Evolutionary conservation across 2,888 invertebrate genomes (phyloP).

Genomic region (Parapristionchus giblindavisi): DNA sequence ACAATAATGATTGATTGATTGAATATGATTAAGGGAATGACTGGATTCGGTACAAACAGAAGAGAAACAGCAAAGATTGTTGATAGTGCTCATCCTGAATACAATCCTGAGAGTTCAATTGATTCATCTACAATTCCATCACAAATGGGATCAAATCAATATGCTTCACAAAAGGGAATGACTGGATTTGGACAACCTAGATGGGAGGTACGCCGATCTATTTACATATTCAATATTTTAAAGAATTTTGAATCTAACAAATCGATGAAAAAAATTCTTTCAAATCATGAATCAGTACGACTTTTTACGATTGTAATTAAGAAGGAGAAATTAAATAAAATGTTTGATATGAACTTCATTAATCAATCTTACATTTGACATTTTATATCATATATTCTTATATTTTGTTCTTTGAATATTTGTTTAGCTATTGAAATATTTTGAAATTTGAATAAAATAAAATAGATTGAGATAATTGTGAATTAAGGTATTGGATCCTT

Average conservation of each 20-base stretch:
- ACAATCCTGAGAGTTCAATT: slow-evolving; percentile 61
- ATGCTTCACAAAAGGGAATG: slow-evolving; percentile 69
- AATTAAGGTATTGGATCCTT: slow-evolving; percentile 59
- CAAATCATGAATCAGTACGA: too few relatives aligned
- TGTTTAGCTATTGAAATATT: too few relatives aligned
- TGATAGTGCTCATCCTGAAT: slow-evolving; percentile 69
- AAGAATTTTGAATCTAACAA: too few relatives aligned
- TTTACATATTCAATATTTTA: too few relatives aligned
- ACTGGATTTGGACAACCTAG: slow-evolving; percentile 69
- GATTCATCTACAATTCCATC: slow-evolving; percentile 36
- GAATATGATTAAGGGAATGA: slow-evolving; percentile 61
- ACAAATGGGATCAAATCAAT: slow-evolving; percentile 69
- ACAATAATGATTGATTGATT: neutral
- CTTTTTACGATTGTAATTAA: too few relatives aligned
- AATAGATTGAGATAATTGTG: neutral
- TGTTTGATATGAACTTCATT: too few relatives aligned
- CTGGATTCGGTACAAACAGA: slow-evolving; percentile 68
- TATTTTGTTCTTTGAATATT: too few relatives aligned
- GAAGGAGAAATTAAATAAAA: too few relatives aligned
- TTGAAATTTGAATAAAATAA: neutral
- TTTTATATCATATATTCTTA: too few relatives aligned
- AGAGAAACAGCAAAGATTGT: slow-evolving; percentile 69
- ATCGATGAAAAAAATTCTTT: too few relatives aligned
- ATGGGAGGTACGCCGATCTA: slow-evolving; percentile 62
- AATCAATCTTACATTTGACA: too few relatives aligned